phyloP scores from a whole-genome alignment of 2,797 vertebrate genomes.

The Artibeus jamaicensis region DNA sequence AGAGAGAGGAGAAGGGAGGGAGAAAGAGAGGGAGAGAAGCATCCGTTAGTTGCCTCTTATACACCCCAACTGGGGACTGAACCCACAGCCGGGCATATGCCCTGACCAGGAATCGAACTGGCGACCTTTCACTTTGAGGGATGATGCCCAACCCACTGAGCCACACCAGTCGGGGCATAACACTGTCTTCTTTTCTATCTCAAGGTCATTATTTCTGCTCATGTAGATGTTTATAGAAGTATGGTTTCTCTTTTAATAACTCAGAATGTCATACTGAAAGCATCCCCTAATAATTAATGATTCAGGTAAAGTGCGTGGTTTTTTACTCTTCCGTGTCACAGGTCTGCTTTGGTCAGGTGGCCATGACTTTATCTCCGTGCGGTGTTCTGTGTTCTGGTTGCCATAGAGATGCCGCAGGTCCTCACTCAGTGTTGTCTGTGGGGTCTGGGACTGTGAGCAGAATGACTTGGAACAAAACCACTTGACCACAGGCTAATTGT shows the following conservation, averaged over 20 bases:
- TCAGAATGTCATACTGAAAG: neutral
- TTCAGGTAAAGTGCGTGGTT: neutral
- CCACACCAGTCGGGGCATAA: neutral
- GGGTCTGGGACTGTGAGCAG: neutral
- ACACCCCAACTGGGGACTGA: neutral
- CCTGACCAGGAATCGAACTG: neutral
- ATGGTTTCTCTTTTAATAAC: neutral
- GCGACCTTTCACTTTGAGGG: neutral
- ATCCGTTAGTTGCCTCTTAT: neutral
- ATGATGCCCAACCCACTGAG: neutral
- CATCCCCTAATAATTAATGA: rapidly evolving
- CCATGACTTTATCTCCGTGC: neutral
- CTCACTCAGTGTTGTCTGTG: neutral
- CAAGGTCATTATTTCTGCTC: neutral
- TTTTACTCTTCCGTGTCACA: neutral
- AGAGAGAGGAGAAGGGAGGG: neutral
- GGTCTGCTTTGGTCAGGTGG: neutral
- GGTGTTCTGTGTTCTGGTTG: neutral
- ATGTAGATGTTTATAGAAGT: neutral
- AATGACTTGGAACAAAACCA: neutral
- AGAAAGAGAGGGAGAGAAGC: neutral
- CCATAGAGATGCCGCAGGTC: neutral
- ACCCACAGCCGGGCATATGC: neutral
- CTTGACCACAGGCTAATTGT: neutral
- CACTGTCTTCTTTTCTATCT: neutral